Conservation (phyloP, 2,797 vertebrate species). For the Siniperca scherzeri region DNA sequence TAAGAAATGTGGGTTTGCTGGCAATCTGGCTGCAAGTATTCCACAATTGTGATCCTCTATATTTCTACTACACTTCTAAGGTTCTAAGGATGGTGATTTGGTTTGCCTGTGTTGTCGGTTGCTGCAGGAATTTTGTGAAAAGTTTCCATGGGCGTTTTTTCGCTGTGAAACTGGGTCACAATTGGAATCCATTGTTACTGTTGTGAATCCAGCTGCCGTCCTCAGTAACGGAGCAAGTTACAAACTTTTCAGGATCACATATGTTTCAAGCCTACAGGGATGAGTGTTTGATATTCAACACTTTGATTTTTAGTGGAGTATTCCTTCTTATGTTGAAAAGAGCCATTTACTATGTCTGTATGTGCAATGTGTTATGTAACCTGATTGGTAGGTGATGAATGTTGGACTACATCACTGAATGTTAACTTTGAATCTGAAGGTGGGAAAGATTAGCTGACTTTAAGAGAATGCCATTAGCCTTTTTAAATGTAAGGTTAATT, state of each 20-base stretch:
- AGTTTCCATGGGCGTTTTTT: slow-evolving; percentile 15
- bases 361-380: slow-evolving; percentile 36
- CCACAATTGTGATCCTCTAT: neutral
- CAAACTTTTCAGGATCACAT: slow-evolving; percentile 42
- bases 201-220: slow-evolving; percentile 47
- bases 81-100: slow-evolving; percentile 25
- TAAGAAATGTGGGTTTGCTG: slow-evolving; percentile 21
- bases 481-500: slow-evolving; percentile 57
- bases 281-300: slow-evolving; percentile 50
- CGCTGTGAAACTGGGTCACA: slow-evolving; percentile 57
- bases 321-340: slow-evolving; percentile 37
- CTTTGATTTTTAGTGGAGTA: slow-evolving; percentile 35
- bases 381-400: slow-evolving; percentile 40
- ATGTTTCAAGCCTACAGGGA: slow-evolving; percentile 34
- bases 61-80: slow-evolving; percentile 7
- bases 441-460: slow-evolving; percentile 51
- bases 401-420: slow-evolving; percentile 32
- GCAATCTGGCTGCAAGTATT: slow-evolving; percentile 16
- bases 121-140: slow-evolving; percentile 21
- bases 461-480: slow-evolving; percentile 49
- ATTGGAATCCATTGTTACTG: slow-evolving; percentile 43
- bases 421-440: slow-evolving; percentile 40
- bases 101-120: neutral
- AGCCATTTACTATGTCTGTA: slow-evolving; percentile 10
- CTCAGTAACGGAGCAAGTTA: slow-evolving; percentile 40